A percentile compares a stretch with the other conserved stretches of the same genome.
phyloP scores from a whole-genome alignment of 2,888 invertebrate species.

The Drosophila lacicola region DNA sequence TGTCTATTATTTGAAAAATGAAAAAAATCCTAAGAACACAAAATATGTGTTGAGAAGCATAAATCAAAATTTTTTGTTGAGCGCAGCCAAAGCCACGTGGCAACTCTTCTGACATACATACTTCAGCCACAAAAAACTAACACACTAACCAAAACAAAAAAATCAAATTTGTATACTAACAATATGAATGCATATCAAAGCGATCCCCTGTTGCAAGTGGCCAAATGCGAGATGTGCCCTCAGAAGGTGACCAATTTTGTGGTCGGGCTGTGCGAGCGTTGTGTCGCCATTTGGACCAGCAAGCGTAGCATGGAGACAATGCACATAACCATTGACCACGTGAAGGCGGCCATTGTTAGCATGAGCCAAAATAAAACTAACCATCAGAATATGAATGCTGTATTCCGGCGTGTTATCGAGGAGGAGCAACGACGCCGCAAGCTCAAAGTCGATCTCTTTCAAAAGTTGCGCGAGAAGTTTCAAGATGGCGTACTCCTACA shows the following conservation, averaged over 20 bases:
- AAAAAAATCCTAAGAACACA: too few species aligned
- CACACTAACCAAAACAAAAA: neutral
- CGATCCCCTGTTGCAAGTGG: constrained; percentile 29
- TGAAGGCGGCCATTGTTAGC: constrained; percentile 40
- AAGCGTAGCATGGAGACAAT: neutral
- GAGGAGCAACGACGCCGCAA: constrained; percentile 9
- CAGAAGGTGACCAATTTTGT: constrained; percentile 33
- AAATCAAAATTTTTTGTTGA: neutral
- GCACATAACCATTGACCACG: constrained; percentile 28
- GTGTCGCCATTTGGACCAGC: constrained; percentile 46
- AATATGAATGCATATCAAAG: constrained; percentile 31
- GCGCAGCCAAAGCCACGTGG: constrained; percentile 11
- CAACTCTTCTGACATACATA: neutral
- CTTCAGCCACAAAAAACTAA: neutral
- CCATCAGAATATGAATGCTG: constrained; percentile 21
- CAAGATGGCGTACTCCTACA: constrained; percentile 21
- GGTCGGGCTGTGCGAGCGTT: constrained; percentile 48
- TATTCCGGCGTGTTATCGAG: constrained; percentile 33
- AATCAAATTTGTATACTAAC: neutral
- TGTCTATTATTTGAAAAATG: too few species aligned
- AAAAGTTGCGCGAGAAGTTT: constrained; percentile 43
- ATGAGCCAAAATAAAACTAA: neutral
- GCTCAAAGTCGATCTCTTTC: constrained; percentile 30
- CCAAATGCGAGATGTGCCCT: constrained; percentile 55
- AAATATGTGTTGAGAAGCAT: neutral